These are phyloP conservation scores for Hyppa rectilinea DNA, from an alignment of 2,888 invertebrate genomes.

Conservation along the genomic window DNA sequence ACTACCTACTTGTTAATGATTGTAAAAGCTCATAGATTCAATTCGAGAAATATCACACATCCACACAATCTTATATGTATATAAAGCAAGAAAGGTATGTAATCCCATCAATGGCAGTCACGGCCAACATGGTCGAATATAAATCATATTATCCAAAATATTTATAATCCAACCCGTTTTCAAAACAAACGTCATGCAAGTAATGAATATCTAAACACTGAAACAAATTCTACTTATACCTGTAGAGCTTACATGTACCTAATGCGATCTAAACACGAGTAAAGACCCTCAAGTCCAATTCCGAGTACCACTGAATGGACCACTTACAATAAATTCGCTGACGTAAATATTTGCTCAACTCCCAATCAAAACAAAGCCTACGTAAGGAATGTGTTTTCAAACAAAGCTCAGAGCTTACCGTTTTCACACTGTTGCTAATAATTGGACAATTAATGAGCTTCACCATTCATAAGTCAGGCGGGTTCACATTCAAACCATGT, in stretches of 20 bases:
- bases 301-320: slow-evolving; percentile 2
- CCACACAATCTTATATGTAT: neutral
- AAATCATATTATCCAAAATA: neutral
- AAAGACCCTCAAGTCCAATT: neutral
- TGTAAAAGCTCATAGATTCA: neutral
- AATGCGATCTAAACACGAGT: neutral
- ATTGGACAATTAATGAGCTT: slow-evolving; percentile 15
- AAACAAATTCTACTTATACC: slow-evolving; percentile 31
- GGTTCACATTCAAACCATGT: slow-evolving; percentile 21
- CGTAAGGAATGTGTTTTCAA: slow-evolving; percentile 48
- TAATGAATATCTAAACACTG: neutral
- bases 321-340: slow-evolving; percentile 13
- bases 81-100: neutral
- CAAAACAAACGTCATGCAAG: neutral
- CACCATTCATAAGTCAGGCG: slow-evolving; percentile 6
- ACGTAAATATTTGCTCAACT: slow-evolving; percentile 48
- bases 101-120: neutral
- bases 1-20: neutral
- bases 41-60: neutral
- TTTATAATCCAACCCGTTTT: neutral
- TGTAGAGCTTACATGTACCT: slow-evolving; percentile 28
- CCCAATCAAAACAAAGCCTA: slow-evolving; percentile 54
- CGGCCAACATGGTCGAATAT: neutral
- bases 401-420: slow-evolving; percentile 37
- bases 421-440: slow-evolving; percentile 17